A percentile compares a stretch with the other conserved stretches of the same genome.
Conservation (phyloP, 2,797 vertebrate species). For the Gymnopithys bicolor region DNA sequence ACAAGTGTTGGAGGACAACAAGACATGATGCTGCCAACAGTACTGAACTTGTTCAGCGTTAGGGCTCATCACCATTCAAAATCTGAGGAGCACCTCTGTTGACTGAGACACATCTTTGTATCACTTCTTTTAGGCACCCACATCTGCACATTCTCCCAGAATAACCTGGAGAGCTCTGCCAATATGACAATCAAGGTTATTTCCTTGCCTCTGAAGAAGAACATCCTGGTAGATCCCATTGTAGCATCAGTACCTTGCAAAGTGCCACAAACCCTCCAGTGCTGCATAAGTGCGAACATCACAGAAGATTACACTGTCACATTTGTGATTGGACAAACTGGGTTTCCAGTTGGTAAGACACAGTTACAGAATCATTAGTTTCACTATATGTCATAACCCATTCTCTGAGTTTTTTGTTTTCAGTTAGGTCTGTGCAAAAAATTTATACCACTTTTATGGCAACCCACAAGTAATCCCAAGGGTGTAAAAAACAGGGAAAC, state of each 20-base stretch:
- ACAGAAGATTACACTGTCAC: constrained; percentile 2
- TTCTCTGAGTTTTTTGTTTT: not conserved
- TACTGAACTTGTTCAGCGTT: not conserved
- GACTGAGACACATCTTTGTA: not conserved
- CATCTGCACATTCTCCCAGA: constrained; percentile 70
- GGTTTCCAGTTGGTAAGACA: constrained; percentile 56
- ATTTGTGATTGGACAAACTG: not conserved
- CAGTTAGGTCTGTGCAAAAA: not conserved
- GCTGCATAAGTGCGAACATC: constrained; percentile 51
- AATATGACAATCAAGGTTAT: constrained; percentile 34
- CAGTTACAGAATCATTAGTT: not conserved
- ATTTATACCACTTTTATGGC: not conserved
- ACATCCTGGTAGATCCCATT: constrained; percentile 73
- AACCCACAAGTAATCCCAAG: not conserved
- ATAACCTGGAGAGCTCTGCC: constrained; percentile 42
- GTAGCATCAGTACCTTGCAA: not conserved
- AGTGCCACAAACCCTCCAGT: not conserved
- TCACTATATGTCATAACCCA: not conserved
- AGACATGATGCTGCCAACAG: not conserved
- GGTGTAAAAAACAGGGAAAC: not conserved
- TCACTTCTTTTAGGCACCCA: constrained; percentile 69
- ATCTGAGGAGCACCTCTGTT: not conserved
- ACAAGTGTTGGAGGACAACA: not conserved
- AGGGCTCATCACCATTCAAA: not conserved
- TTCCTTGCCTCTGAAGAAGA: constrained; percentile 47